Evolutionary conservation across 2,888 invertebrate species (phyloP).

Genomic region (Heliconius ethilla): DNA sequence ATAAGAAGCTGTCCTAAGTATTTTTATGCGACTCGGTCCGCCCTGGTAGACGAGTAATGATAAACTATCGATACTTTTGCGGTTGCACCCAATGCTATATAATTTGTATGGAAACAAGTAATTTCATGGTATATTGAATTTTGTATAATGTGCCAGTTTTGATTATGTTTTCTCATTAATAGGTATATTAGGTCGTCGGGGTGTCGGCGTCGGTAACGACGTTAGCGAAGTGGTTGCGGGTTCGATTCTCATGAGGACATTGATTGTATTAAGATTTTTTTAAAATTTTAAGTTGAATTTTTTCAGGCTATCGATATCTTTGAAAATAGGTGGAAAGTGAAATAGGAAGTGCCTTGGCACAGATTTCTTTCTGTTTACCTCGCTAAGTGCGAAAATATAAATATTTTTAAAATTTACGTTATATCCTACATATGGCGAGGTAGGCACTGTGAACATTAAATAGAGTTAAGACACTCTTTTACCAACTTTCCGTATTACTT

Average conservation of each 20-base stretch:
- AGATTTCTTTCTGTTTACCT: too few species aligned
- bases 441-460: not conserved
- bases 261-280: not conserved
- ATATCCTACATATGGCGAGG: not conserved
- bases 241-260: not conserved
- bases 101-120: slow-evolving; percentile 50
- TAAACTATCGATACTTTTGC: slow-evolving; percentile 48
- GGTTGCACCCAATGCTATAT: slow-evolving; percentile 56
- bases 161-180: slow-evolving; percentile 17
- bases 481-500: not conserved
- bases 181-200: not conserved
- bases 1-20: not conserved
- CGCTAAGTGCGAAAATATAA: too few species aligned
- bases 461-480: not conserved
- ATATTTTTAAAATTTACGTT: not conserved
- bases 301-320: too few species aligned
- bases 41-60: slow-evolving; percentile 54
- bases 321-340: too few species aligned
- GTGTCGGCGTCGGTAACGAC: not conserved
- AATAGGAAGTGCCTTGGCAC: too few species aligned
- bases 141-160: slow-evolving; percentile 28
- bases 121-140: slow-evolving; percentile 49
- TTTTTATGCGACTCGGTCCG: slow-evolving; percentile 29
- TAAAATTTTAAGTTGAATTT: not conserved
- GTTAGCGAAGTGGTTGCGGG: not conserved